Percentiles rank a stretch among this genome's conserved stretches.
Evolutionary conservation across 2,113 vertebrate species (phyloP).

Genomic region (Fregetta grallaria): DNA sequence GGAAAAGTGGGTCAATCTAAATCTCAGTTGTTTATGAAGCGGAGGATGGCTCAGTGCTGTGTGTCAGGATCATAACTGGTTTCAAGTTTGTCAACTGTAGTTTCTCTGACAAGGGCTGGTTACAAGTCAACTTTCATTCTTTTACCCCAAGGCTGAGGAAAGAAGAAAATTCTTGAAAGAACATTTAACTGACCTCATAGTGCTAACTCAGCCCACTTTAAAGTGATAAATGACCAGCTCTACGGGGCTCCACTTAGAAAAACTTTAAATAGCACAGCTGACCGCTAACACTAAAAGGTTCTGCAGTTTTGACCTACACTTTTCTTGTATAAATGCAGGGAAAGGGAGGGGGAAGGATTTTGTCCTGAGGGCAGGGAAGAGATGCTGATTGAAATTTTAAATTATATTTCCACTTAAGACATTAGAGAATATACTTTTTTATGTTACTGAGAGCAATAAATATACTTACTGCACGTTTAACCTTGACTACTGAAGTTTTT

Average conservation of each 20-base stretch:
- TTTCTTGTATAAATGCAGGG: background rate
- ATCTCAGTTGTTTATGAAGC: background rate
- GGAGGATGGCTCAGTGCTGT: background rate
- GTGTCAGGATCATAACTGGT: background rate
- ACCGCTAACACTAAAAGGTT: conserved; percentile 33
- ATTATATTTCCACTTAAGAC: background rate
- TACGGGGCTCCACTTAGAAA: background rate
- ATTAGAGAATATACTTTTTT: background rate
- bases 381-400: background rate
- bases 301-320: background rate
- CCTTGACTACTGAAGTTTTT: background rate
- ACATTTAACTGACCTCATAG: conserved; percentile 20
- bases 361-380: background rate
- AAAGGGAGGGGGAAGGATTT: background rate
- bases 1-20: background rate
- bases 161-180: background rate
- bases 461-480: background rate
- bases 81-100: background rate
- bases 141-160: background rate
- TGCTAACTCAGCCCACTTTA: conserved; percentile 4
- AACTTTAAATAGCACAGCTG: conserved; percentile 34
- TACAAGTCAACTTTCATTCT: background rate
- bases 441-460: background rate
- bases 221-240: background rate
- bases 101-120: background rate